A percentile compares a stretch with the other conserved stretches of the same genome.
Conservation (phyloP, 1,140 invertebrate species). For the Rhagoletis pomonella region DNA sequence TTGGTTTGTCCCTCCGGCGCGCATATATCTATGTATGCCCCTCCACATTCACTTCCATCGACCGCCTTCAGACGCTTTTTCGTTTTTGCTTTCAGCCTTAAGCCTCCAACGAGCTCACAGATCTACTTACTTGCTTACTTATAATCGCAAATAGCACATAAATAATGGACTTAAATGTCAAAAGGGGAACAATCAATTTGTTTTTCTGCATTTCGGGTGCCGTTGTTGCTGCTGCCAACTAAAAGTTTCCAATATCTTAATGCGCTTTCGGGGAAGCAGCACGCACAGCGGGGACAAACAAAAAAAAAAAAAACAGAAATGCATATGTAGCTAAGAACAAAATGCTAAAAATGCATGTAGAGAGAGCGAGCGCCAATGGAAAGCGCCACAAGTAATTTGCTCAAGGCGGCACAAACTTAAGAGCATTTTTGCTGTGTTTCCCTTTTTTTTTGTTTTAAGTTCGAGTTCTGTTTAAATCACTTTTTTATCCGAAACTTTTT, state of each 20-base stretch:
- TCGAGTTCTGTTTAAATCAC: neutral
- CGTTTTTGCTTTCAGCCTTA: neutral
- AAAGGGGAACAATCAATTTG: conserved; percentile 56
- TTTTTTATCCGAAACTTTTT: conserved; percentile 14
- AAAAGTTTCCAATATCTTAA: conserved; percentile 39
- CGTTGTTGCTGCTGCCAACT: neutral
- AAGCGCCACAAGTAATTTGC: conserved; percentile 38
- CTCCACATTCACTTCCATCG: neutral
- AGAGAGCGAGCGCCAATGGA: conserved; percentile 25
- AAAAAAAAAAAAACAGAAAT: neutral
- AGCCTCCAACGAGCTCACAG: neutral
- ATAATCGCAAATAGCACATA: conserved; percentile 54
- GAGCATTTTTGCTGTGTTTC: neutral
- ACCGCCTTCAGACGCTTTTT: neutral
- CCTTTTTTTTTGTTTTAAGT: conserved; percentile 15
- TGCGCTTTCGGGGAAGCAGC: conserved; percentile 38
- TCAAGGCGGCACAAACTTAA: conserved; percentile 29
- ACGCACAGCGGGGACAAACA: neutral
- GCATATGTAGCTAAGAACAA: neutral
- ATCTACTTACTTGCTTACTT: conserved; percentile 42
- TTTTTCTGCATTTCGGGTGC: conserved; percentile 22
- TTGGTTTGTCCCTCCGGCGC: too few species aligned
- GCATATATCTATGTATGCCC: too few species aligned
- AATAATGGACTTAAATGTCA: conserved; percentile 57
- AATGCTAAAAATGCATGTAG: conserved; percentile 41